Evolutionary conservation across 2,888 invertebrate species (phyloP).

Genomic region (Mystacides longicornis): DNA sequence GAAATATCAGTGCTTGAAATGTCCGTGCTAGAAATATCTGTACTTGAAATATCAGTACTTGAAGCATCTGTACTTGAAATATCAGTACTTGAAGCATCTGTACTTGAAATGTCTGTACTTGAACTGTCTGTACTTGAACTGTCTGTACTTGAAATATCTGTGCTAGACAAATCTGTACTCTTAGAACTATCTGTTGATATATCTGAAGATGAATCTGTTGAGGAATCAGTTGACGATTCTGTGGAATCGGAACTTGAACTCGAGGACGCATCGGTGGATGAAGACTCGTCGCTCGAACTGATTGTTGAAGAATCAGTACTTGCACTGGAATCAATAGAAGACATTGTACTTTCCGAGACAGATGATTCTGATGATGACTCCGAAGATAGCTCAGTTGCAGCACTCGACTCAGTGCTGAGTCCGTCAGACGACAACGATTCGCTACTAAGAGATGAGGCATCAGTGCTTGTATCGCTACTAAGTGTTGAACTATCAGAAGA

Average conservation of each 20-base stretch:
- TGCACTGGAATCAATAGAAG: not conserved
- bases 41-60: constrained; percentile 13
- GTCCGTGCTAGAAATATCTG: constrained; percentile 16
- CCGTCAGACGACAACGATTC: not conserved
- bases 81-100: constrained; percentile 17
- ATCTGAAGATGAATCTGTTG: constrained; percentile 16
- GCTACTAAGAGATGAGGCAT: not conserved
- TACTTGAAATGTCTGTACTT: constrained; percentile 23
- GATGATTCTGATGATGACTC: constrained; percentile 7
- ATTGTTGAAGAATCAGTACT: constrained; percentile 6
- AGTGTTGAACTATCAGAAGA: too few relatives aligned
- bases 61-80: constrained; percentile 13
- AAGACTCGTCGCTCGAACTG: not conserved
- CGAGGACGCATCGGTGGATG: not conserved
- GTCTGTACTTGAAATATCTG: constrained; percentile 17
- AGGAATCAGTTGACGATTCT: constrained; percentile 21
- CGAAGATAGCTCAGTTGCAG: not conserved
- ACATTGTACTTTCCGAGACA: constrained; percentile 17
- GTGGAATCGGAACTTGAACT: not conserved
- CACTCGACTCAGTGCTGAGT: not conserved
- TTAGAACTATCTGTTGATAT: constrained; percentile 16
- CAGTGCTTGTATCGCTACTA: not conserved
- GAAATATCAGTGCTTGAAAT: constrained; percentile 22
- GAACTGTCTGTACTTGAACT: constrained; percentile 22
- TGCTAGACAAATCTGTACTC: constrained; percentile 20